Conservation (phyloP, 1,140 invertebrate genomes). For the Brachionus sp. region DNA sequence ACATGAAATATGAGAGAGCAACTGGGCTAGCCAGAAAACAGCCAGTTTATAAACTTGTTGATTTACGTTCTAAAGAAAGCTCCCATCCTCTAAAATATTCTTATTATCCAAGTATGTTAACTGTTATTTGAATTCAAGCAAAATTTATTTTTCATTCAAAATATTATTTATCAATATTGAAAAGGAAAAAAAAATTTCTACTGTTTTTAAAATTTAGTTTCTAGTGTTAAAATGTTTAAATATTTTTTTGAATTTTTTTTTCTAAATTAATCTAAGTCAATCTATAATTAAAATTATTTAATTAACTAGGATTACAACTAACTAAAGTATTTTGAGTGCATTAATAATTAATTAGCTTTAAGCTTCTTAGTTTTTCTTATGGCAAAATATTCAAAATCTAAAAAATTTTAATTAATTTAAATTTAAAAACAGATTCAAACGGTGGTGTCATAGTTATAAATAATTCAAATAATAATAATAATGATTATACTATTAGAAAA, state of each 20-base stretch:
- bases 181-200: no score
- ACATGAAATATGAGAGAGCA: background rate
- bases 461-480: slow-evolving; percentile 14
- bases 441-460: slow-evolving; percentile 12
- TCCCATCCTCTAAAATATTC: background rate
- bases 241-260: no score
- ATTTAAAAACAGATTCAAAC: background rate
- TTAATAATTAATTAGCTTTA: no score
- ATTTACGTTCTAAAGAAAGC: background rate
- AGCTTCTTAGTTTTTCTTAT: background rate
- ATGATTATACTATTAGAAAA: background rate
- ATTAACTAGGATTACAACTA: no score
- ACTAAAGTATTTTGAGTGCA: no score
- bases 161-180: background rate
- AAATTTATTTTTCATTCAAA: background rate
- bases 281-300: no score
- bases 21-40: background rate
- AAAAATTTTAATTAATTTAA: background rate
- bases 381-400: background rate
- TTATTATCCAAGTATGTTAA: background rate
- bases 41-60: background rate
- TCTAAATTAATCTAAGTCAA: no score
- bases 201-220: no score
- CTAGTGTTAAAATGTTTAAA: no score
- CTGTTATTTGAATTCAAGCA: background rate